Base-by-base conservation (phyloP, 2,797 vertebrate genomes). In the Tenualosa thibaudeaui region DNA sequence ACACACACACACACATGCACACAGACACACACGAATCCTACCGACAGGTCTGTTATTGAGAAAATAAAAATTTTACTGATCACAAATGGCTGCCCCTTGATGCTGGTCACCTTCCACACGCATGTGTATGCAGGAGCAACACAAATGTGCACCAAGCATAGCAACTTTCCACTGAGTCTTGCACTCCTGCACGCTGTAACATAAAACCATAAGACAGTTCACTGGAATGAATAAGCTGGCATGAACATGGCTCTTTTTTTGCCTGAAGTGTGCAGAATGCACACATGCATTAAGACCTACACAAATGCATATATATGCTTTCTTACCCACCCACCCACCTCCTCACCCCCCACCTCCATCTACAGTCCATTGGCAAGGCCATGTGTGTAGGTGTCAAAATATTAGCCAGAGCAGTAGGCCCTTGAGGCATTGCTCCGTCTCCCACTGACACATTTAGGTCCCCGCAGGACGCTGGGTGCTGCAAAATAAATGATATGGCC, bases 361-460 rank as follows among this genome's bases (percentile, higher is more conserved):
- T 78, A 40, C 19, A 46, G 40, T 6, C 37, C 40, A 43, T 6
- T 43, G 17, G 37, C 22, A 13, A 5, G 15, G 1, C 71, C 71
- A 78, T 46, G 43, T 46, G 71, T 2, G 40, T 82, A 49, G 71
- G 53, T 62, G 81, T 85, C 68, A 85, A 83, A 65, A 84, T 78
- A 31, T 81, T 60, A 53, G 40, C 62, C 43, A 81, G 78, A 71
- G 58, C 15, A 22, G 43, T 50, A 17, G 51, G 51, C 43, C 50
- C 71, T 40, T 78, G 71, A 46, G 22, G 71, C 71, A 37, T 46
- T 46, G 71, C 71, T 6, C 40, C 19, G 17, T 40, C 40, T 78
- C 71, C 71, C 15, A 43, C 40, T 43, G 40, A 43, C 71, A 78
- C 71, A 78, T 43, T 78, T 78, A 43, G 37, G 71, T 78, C 71